Evolutionary conservation across 2,113 vertebrate genomes (phyloP), one percentile per base, ranked within the genome.

Genomic region (Lagopus leucura): DNA sequence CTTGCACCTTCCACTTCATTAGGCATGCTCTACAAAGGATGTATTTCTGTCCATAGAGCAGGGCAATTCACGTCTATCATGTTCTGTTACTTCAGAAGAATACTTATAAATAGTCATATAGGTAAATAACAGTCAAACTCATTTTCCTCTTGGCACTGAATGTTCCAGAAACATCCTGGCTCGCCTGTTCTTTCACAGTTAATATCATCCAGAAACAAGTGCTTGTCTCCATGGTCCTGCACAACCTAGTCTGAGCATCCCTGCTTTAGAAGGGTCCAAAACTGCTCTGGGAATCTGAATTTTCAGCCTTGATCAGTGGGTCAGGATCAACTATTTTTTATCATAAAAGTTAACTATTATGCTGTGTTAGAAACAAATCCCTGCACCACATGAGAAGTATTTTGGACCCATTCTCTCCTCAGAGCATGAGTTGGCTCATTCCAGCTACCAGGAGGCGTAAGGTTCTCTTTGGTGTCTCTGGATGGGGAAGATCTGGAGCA

Each of bases 111-210:
- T 2, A 50, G 8, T 27, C 21, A 43, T 47, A 60, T 2, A 34
- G 28, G 20, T 43, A 45, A 40, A 58, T 3, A 78, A 42, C 8
- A 55, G 32, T 60, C 4, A 86, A 73, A 54, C 2, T 42, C 28
- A 24, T 19, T 77, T 21, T 63, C 21, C 24, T 79, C 0, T 0
- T 55, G 18, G 8, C 4, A 8, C 27, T 38, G 15, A 74, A 16
- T 54, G 19, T 86, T 47, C 14, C 6, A 38, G 30, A 81, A 86
- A 70, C 11, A 64, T 30, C 12, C 12, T 66, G 43, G 5, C 28
- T 85, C 57, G 86, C 16, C 34, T 1, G 1, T 32, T 86, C 12
- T 20, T 83, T 63, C 38, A 21, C 13, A 10, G 22, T 38, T 81
- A 80, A 66, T 5, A 28, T 27, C 3, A 67, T 81, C 54, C 12